phyloP scores from a whole-genome alignment of 2,797 vertebrate genomes.

The Hypotaenidia philippensis region DNA sequence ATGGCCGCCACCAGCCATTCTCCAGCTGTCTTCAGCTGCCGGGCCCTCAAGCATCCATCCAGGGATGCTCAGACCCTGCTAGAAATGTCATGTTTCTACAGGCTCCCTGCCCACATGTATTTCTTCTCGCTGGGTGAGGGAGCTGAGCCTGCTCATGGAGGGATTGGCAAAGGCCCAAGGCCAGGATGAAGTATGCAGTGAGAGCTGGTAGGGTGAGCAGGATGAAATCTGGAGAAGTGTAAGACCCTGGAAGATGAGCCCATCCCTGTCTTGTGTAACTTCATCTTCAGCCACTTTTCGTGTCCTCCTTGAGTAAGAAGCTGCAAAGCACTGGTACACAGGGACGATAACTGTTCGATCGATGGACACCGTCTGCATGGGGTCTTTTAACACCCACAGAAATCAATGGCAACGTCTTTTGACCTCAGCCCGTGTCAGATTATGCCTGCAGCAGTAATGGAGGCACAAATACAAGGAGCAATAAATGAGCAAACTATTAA shows the following conservation, averaged over 20 bases:
- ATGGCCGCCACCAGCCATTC: neutral
- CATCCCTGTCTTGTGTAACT: neutral
- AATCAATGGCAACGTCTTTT: slow-evolving; percentile 35
- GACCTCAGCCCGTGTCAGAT: neutral
- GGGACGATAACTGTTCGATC: neutral
- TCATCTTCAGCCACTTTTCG: neutral
- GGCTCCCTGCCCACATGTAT: rapidly evolving
- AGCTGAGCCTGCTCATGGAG: neutral
- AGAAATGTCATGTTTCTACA: neutral
- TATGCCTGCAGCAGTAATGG: neutral
- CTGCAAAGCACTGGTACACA: neutral
- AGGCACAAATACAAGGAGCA: neutral
- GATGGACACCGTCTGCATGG: neutral
- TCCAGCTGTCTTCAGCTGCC: neutral
- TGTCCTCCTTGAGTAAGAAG: neutral
- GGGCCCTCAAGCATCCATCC: neutral
- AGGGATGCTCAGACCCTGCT: neutral
- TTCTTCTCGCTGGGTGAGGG: neutral
- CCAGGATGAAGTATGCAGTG: neutral
- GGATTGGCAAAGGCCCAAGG: neutral
- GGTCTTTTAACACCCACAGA: slow-evolving; percentile 31
- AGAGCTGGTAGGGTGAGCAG: neutral
- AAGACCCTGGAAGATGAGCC: neutral
- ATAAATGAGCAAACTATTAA: slow-evolving; percentile 42
- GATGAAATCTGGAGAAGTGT: neutral